phyloP scores from a whole-genome alignment of 2,113 vertebrate species.

The Antigone vipio region DNA sequence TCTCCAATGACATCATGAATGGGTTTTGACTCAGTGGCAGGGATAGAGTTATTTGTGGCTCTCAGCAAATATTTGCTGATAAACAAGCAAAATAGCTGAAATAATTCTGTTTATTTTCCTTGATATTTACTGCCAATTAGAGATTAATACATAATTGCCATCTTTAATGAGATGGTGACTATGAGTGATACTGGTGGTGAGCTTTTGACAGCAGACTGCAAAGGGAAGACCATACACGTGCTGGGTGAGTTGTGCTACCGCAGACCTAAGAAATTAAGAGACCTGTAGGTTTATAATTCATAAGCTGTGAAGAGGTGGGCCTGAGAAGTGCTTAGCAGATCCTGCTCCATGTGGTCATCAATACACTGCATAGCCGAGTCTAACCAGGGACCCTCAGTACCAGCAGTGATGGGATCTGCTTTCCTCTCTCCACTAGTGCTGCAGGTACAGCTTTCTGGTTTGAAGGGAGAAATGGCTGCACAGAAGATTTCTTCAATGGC shows the following conservation, averaged over 20 bases:
- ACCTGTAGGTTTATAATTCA: background rate
- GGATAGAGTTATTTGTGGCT: background rate
- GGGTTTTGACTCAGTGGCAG: background rate
- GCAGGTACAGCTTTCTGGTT: background rate
- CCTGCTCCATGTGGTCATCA: background rate
- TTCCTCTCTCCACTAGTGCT: background rate
- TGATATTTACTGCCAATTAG: background rate
- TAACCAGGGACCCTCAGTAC: background rate
- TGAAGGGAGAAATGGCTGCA: background rate
- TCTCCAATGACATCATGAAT: background rate
- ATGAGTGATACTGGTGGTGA: background rate
- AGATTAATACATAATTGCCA: background rate
- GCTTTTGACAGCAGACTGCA: background rate
- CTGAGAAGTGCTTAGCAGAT: background rate
- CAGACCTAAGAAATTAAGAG: background rate
- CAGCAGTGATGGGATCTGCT: background rate
- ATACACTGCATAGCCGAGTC: fast-evolving
- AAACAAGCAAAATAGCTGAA: background rate
- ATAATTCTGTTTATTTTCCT: background rate
- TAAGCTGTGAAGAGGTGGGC: background rate
- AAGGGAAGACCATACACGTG: background rate
- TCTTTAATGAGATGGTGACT: background rate
- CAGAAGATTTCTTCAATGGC: background rate
- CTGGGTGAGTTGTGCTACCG: background rate
- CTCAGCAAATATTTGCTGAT: background rate